phyloP scores from a whole-genome alignment of 1,140 invertebrate species.

The Diuraphis noxia region DNA sequence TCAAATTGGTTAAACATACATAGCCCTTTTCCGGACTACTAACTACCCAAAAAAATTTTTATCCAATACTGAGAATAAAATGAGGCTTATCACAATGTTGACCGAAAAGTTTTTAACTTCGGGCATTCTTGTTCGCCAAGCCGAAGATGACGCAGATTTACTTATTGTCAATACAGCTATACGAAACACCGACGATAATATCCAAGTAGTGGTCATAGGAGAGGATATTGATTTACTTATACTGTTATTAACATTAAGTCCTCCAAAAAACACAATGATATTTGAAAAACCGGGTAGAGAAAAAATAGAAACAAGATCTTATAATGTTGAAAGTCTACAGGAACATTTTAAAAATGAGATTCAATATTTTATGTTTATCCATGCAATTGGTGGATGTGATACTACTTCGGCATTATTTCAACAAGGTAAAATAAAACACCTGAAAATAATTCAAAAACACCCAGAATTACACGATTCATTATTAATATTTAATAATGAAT shows the following conservation, averaged over 20 bases:
- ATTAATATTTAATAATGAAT: constrained; percentile 29
- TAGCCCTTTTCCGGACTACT: constrained; percentile 58
- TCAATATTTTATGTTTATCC: constrained; percentile 52
- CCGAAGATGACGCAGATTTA: neutral
- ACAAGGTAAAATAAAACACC: constrained; percentile 50
- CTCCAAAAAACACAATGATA: neutral
- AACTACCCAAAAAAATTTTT: neutral
- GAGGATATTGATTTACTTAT: neutral
- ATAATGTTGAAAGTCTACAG: neutral
- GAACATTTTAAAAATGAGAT: neutral
- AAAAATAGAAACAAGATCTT: neutral
- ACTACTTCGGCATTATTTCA: constrained; percentile 55
- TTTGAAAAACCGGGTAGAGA: neutral
- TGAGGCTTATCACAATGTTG: neutral
- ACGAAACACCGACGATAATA: neutral
- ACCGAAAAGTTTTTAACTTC: neutral
- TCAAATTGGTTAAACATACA: constrained; percentile 59
- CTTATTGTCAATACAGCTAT: neutral
- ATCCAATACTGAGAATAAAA: too few species aligned
- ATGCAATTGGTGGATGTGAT: constrained; percentile 56
- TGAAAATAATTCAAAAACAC: neutral
- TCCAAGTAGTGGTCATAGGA: neutral
- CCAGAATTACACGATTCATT: neutral
- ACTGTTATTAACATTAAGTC: neutral
- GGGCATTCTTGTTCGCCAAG: neutral